A percentile compares a stretch with the other conserved stretches of the same genome.
phyloP scores from a whole-genome alignment of 2,113 vertebrate species.

The Noctilio leporinus region DNA sequence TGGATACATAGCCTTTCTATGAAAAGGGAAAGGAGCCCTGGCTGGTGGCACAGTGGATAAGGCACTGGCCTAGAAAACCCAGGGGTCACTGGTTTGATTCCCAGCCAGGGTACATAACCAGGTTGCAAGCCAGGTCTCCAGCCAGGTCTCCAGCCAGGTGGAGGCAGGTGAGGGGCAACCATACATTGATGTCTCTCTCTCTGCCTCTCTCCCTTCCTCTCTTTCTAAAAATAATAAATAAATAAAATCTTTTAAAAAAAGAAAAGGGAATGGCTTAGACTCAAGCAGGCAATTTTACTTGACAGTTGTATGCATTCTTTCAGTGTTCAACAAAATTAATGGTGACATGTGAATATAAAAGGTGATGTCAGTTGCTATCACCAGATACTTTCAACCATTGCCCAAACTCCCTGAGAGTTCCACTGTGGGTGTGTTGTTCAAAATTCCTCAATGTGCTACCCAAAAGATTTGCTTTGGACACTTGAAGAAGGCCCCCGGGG shows the following conservation, averaged over 20 bases:
- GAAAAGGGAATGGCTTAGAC: not conserved
- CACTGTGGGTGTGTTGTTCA: not conserved
- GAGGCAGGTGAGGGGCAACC: too few relatives aligned
- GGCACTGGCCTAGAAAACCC: too few relatives aligned
- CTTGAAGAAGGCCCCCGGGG: not conserved
- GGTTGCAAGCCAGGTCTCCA: too few relatives aligned
- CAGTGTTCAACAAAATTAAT: constrained; percentile 10
- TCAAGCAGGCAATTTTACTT: not conserved
- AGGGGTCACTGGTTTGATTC: too few relatives aligned
- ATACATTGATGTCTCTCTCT: too few relatives aligned
- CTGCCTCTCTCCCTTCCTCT: too few relatives aligned
- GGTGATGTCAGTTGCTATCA: not conserved
- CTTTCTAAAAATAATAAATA: too few relatives aligned
- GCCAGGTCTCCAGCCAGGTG: too few relatives aligned
- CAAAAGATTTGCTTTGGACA: not conserved
- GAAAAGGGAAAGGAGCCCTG: not conserved
- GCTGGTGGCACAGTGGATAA: too few relatives aligned
- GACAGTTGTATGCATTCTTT: not conserved
- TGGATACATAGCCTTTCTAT: not conserved
- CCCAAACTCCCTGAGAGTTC: not conserved
- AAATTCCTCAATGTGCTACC: not conserved
- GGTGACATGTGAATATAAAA: not conserved
- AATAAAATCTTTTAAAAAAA: too few relatives aligned
- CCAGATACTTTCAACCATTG: not conserved
- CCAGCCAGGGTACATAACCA: too few relatives aligned